A percentile compares a stretch with the other conserved stretches of the same genome.
Evolutionary conservation across 2,797 vertebrate genomes (phyloP).

Genomic region (Aphelocoma californica): DNA sequence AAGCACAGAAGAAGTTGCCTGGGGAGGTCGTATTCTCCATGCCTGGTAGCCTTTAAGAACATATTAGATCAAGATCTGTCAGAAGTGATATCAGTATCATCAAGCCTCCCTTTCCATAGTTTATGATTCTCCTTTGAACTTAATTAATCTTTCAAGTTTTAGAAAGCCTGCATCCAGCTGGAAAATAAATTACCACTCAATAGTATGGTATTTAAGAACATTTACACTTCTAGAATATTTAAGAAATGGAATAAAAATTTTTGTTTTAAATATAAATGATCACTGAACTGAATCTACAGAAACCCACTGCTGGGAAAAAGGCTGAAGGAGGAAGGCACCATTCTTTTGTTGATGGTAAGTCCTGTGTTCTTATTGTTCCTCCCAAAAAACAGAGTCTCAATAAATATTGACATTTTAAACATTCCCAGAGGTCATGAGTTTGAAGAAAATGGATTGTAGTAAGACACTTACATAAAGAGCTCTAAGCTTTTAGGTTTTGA

Average conservation of each 20-base stretch:
- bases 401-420: not conserved
- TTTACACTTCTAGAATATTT: not conserved
- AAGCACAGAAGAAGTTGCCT: not conserved
- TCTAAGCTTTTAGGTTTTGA: not conserved
- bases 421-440: not conserved
- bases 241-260: not conserved
- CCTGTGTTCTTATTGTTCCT: not conserved
- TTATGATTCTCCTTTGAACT: constrained; percentile 33
- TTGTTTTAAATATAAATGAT: not conserved
- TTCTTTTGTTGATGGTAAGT: not conserved
- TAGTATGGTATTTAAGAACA: not conserved
- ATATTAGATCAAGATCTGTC: not conserved
- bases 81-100: not conserved
- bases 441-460: not conserved
- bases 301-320: not conserved
- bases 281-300: not conserved
- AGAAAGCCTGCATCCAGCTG: not conserved
- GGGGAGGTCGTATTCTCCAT: not conserved
- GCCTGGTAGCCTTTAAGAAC: not conserved
- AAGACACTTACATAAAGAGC: not conserved
- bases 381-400: not conserved
- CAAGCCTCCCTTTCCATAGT: not conserved
- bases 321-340: not conserved
- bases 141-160: not conserved
- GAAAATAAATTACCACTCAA: not conserved